These are phyloP conservation scores for Maniola hyperantus DNA, from an alignment of 2,888 invertebrate species.

Conservation along the genomic window DNA sequence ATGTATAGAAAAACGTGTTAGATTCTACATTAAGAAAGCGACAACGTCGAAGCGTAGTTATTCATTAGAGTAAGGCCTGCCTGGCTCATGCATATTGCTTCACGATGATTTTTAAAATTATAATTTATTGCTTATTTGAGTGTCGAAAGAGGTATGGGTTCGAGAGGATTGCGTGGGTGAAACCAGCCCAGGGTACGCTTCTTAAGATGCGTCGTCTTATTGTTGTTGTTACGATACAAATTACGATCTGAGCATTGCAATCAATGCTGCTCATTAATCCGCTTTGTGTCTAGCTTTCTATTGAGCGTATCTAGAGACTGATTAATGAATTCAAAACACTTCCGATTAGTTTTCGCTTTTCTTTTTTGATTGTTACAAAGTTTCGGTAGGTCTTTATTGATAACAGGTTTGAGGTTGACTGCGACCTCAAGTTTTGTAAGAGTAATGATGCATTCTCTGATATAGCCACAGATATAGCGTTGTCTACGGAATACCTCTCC, in stretches of 20 bases:
- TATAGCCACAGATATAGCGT: too few species aligned
- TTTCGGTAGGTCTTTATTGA: not conserved
- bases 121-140: slow-evolving; percentile 76
- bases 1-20: slow-evolving; percentile 31
- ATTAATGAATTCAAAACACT: slow-evolving; percentile 30
- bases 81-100: slow-evolving; percentile 44
- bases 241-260: slow-evolving; percentile 31
- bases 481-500: too few species aligned
- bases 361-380: slow-evolving; percentile 11
- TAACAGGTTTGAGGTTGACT: not conserved
- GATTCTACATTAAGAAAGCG: slow-evolving; percentile 27
- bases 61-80: slow-evolving; percentile 30
- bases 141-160: slow-evolving; percentile 70
- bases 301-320: slow-evolving; percentile 20
- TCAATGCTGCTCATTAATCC: slow-evolving; percentile 33
- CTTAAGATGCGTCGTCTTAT: slow-evolving; percentile 41
- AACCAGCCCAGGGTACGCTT: slow-evolving; percentile 48
- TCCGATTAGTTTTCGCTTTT: slow-evolving; percentile 30
- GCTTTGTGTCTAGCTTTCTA: slow-evolving; percentile 25
- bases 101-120: slow-evolving; percentile 71
- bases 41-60: slow-evolving; percentile 28
- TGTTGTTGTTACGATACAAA: slow-evolving; percentile 34
- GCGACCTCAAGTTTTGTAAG: not conserved
- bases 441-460: not conserved
- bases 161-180: slow-evolving; percentile 74